Conservation (phyloP, 2,113 vertebrate genomes). For the Bubalus kerabau region DNA sequence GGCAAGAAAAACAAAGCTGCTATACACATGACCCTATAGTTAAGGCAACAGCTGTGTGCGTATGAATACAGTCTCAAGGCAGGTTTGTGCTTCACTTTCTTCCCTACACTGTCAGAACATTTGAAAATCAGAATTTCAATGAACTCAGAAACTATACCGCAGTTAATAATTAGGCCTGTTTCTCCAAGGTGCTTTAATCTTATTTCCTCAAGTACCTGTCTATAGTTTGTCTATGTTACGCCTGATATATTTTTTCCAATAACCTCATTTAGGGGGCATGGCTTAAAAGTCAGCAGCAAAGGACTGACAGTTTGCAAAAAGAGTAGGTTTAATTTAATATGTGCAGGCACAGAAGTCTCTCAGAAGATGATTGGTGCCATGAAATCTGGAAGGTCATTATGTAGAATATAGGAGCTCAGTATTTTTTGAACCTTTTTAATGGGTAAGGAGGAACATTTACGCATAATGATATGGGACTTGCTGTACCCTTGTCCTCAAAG, state of each 20-base stretch:
- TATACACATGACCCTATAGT: neutral
- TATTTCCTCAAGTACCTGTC: constrained; percentile 35
- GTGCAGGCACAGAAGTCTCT: neutral
- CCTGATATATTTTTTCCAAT: constrained; percentile 45
- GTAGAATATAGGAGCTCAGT: neutral
- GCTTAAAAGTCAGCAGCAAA: constrained; percentile 38
- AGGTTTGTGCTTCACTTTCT: neutral
- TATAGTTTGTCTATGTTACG: neutral
- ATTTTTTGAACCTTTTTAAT: constrained; percentile 53
- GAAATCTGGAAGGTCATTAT: constrained; percentile 61
- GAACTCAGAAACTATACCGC: constrained; percentile 23
- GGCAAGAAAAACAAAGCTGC: neutral
- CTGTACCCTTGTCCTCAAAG: neutral
- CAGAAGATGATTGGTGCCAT: constrained; percentile 43
- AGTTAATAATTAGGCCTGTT: constrained; percentile 26
- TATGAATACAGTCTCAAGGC: neutral
- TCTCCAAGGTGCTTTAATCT: constrained; percentile 26
- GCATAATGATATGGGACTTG: neutral
- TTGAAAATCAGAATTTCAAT: constrained; percentile 35
- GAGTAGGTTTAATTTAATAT: constrained; percentile 53
- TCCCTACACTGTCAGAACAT: neutral
- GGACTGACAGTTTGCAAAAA: constrained; percentile 37
- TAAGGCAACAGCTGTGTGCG: constrained; percentile 32
- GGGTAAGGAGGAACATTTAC: constrained; percentile 35
- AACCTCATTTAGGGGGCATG: constrained; percentile 1